phyloP scores from a whole-genome alignment of 2,888 invertebrate species.

The Ctena decussata region DNA sequence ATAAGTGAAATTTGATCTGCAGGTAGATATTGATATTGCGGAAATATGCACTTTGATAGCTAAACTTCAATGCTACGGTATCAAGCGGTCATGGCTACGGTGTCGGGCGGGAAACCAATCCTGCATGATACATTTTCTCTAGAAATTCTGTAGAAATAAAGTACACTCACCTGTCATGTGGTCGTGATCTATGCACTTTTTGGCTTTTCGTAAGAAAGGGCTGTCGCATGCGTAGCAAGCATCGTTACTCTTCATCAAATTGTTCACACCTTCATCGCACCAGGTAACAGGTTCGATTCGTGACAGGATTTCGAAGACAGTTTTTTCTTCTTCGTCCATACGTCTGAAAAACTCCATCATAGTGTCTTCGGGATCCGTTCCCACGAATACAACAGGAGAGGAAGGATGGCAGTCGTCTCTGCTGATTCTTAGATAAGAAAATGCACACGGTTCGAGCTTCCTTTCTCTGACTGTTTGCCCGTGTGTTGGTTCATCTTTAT shows the following conservation, averaged over 20 bases:
- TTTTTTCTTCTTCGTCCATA: neutral
- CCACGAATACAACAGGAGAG: neutral
- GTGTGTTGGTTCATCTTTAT: neutral
- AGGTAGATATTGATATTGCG: too few relatives aligned
- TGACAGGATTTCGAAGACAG: neutral
- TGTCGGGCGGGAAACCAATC: too few relatives aligned
- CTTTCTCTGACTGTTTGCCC: neutral
- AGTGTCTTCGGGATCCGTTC: neutral
- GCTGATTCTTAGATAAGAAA: neutral
- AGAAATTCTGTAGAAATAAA: neutral
- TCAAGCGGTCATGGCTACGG: too few relatives aligned
- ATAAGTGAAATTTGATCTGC: too few relatives aligned
- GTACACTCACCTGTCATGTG: neutral
- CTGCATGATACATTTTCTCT: neutral
- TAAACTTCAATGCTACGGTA: too few relatives aligned
- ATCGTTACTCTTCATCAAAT: neutral
- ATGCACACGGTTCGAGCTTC: neutral
- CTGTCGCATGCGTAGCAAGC: neutral
- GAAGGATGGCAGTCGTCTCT: neutral
- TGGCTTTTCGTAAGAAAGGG: neutral
- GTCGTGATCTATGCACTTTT: neutral
- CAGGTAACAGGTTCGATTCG: neutral
- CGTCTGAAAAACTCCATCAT: neutral
- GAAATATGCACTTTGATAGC: too few relatives aligned
- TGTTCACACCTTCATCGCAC: neutral